phyloP scores from a whole-genome alignment of 92 coral and sea anemone species.

The Porites cylindrica region DNA sequence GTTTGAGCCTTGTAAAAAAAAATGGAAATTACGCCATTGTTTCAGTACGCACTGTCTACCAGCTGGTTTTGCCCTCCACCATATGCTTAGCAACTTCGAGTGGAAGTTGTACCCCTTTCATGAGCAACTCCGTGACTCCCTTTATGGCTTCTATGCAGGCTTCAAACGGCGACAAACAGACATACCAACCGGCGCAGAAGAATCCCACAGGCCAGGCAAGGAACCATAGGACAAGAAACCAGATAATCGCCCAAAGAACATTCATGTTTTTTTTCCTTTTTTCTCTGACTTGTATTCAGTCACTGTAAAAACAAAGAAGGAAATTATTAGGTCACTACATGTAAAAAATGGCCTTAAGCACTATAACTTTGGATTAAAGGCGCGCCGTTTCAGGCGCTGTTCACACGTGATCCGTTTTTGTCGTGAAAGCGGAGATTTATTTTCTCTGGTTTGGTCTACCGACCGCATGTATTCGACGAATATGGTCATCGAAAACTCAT shows the following conservation, averaged over 20 bases:
- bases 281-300: background rate
- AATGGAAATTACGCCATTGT: too few species aligned
- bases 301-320: background rate
- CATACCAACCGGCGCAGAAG: conserved; percentile 99
- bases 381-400: too few species aligned
- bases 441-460: too few species aligned
- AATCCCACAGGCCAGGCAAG: conserved; percentile 98
- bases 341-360: too few species aligned
- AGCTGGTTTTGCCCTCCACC: conserved; percentile 93
- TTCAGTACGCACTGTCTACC: conserved; percentile 51
- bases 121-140: conserved; percentile 83
- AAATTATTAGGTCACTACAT: background rate
- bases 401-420: too few species aligned
- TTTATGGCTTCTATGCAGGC: conserved; percentile 95
- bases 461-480: too few species aligned
- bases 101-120: conserved; percentile 95
- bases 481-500: too few species aligned
- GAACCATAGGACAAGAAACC: conserved; percentile 93
- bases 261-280: conserved; percentile 71
- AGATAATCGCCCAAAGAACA: conserved; percentile 96
- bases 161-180: conserved; percentile 96
- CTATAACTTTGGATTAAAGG: too few species aligned
- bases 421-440: too few species aligned
- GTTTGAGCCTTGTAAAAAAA: too few species aligned
- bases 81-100: conserved; percentile 96